A percentile compares a stretch with the other conserved stretches of the same genome.
These are phyloP conservation scores for Lycaon pictus DNA, from an alignment of 2,113 vertebrate genomes.

Conservation along the genomic window DNA sequence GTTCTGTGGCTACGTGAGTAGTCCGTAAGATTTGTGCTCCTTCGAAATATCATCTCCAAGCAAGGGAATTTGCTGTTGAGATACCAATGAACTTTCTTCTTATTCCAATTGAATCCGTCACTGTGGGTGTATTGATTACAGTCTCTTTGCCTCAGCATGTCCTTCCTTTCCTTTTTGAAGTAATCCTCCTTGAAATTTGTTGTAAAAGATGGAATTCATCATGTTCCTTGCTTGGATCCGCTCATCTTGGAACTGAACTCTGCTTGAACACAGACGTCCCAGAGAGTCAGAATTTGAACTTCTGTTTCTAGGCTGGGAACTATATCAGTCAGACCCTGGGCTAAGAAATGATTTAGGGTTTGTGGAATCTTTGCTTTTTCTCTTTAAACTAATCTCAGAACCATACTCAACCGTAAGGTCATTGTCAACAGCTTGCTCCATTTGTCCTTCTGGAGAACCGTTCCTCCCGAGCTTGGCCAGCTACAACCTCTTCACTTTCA, in stretches of 20 bases:
- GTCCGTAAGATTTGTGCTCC: constrained; percentile 45
- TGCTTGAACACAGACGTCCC: not conserved
- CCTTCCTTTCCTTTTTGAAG: constrained; percentile 61
- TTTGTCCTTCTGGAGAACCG: constrained; percentile 82
- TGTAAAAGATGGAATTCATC: constrained; percentile 69
- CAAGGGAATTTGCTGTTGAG: constrained; percentile 55
- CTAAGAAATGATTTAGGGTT: constrained; percentile 67
- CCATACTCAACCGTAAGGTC: constrained; percentile 81
- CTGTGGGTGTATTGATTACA: constrained; percentile 56
- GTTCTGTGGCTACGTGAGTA: not conserved
- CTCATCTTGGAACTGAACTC: constrained; percentile 70
- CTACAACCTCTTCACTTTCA: constrained; percentile 83
- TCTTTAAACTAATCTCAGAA: constrained; percentile 86
- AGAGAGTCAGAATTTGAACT: constrained; percentile 69
- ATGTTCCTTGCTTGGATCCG: constrained; percentile 58
- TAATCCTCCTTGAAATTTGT: constrained; percentile 67
- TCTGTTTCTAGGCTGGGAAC: constrained; percentile 78
- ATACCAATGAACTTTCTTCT: constrained; percentile 58
- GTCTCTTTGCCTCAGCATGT: constrained; percentile 12
- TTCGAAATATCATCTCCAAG: constrained; percentile 50
- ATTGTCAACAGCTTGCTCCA: constrained; percentile 85
- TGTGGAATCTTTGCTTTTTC: constrained; percentile 69
- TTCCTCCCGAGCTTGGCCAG: constrained; percentile 82
- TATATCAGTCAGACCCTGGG: constrained; percentile 64
- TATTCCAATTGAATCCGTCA: constrained; percentile 61